These are phyloP conservation scores for Mormyrus hasselquistii DNA, from an alignment of 2,797 vertebrate species.

Conservation along the genomic window DNA sequence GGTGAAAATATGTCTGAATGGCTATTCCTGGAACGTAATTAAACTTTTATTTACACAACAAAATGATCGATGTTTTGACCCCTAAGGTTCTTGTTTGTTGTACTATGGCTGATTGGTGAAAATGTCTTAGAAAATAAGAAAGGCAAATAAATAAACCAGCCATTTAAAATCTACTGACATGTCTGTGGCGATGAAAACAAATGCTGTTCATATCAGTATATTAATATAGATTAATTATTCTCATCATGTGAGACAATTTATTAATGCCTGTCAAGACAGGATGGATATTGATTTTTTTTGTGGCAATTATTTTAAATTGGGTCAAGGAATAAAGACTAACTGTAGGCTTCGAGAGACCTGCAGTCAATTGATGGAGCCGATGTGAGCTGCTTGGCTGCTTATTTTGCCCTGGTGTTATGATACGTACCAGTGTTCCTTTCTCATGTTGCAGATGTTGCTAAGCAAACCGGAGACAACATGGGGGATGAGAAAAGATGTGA, in stretches of 20 bases:
- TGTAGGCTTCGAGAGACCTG: background rate
- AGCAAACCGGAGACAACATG: background rate
- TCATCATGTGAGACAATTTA: background rate
- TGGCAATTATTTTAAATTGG: conserved; percentile 4
- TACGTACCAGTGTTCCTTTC: background rate
- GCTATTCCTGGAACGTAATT: background rate
- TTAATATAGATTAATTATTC: background rate
- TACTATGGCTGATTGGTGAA: background rate
- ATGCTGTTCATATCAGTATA: background rate
- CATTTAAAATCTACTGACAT: background rate
- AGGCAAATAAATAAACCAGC: background rate
- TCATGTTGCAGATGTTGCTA: background rate
- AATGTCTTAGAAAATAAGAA: background rate
- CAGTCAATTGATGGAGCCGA: background rate
- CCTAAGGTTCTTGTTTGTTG: background rate
- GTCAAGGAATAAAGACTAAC: background rate
- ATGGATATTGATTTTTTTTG: background rate
- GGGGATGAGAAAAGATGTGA: background rate
- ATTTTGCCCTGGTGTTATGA: background rate
- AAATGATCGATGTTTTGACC: background rate
- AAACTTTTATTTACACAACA: background rate
- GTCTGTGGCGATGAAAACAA: background rate
- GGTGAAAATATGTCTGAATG: background rate
- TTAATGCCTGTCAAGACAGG: background rate
- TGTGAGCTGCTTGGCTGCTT: background rate